Evolutionary conservation across 2,797 vertebrate species (phyloP).

Genomic region (Enteromius viviparus): DNA sequence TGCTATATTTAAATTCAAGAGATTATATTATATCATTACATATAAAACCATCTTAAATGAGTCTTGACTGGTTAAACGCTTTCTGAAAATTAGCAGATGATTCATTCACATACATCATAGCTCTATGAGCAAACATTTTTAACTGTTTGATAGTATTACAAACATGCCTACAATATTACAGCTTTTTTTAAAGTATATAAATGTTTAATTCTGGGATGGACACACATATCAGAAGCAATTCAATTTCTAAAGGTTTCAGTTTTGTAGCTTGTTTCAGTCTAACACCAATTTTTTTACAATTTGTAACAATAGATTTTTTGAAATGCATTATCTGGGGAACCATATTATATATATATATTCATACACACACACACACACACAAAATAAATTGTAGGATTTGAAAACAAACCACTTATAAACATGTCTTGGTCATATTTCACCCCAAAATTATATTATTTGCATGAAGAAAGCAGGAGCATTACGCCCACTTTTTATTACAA

Average conservation of each 20-base stretch:
- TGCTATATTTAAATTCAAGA: neutral
- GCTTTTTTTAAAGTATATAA: neutral
- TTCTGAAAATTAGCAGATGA: neutral
- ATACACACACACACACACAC: no score
- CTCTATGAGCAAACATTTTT: neutral
- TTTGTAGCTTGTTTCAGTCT: neutral
- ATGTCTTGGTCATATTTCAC: slow-evolving; percentile 8
- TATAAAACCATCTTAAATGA: no score
- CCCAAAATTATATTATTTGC: neutral
- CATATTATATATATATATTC: no score
- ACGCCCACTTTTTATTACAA: neutral
- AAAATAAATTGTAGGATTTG: neutral
- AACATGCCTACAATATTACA: slow-evolving; percentile 17
- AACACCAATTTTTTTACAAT: neutral
- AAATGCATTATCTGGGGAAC: neutral
- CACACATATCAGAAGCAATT: neutral
- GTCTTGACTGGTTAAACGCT: neutral
- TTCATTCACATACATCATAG: neutral
- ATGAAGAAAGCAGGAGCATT: neutral
- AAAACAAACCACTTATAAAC: neutral
- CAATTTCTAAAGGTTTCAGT: neutral
- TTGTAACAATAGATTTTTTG: neutral
- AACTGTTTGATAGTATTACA: neutral
- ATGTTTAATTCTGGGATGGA: neutral
- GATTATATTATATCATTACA: no score